Base-by-base conservation (phyloP, 2,113 vertebrate species). In the Microcebus lehilahytsara region DNA sequence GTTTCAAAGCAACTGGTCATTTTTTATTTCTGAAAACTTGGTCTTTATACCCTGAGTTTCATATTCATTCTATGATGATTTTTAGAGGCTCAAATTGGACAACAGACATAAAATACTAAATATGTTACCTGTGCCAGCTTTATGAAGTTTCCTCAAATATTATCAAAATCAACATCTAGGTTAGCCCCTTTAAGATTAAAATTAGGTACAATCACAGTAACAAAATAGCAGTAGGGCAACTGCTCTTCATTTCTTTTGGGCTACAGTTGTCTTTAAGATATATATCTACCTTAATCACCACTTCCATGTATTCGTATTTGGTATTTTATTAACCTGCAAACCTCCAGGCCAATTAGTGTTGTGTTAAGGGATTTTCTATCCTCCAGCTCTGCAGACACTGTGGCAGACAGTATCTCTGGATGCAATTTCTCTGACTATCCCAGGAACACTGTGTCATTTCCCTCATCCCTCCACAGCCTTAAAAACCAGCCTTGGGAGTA, bases 1-100 rank as follows among this genome's bases (percentile, higher is more conserved):
- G 32, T n/a, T 89, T 69, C 62, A 58, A 79, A 51, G 34, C 16
- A 42, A 22, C 1, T 72, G 6, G 2, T 37, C 32, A 49, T 17
- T 91, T 93, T 94, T 85, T 25, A 34, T 46, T 58, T 92, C 46
- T 71, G 75, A 91, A 93, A 53, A 49, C 27, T 69, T 56, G 27
- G 40, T 90, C 37, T 62, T 37, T 17, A 51, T 23, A 84, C 14
- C 34, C 3, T 27, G 49, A 85, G 40, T 53, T 72, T 93, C 74
- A 32, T 34, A 46, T 66, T 60, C 23, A 58, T 74, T 83, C 49
- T 71, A 49, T 11, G 60, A 56, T 64, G 27, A 20, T 9, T 95
- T 95, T 88, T 56, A 84, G 37, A 90, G n/a, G 46, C 64, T 78
- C 37, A 77, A 79, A 56, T 8, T 25, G 14, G 53, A 30, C 16